A percentile compares a stretch with the other conserved stretches of the same genome.
These are phyloP conservation scores for Sycophila texana DNA, from an alignment of 2,888 invertebrate genomes.

Conservation along the genomic window DNA sequence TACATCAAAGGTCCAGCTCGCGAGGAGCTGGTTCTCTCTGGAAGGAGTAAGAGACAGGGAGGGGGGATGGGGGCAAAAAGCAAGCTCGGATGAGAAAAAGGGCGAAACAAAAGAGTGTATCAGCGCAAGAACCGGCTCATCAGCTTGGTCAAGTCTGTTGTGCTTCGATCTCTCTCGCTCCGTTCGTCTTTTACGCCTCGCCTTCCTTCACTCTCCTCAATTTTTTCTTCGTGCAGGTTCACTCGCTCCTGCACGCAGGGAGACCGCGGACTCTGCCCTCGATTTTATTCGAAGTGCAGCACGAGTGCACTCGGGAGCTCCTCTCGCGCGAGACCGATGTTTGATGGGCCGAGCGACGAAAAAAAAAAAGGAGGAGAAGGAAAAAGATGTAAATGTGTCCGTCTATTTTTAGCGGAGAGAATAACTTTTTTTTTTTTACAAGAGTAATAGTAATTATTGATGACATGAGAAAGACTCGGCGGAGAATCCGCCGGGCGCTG, in stretches of 20 bases:
- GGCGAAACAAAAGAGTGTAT: constrained; percentile 70
- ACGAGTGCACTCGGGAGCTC: constrained; percentile 4
- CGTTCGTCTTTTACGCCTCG: constrained; percentile 26
- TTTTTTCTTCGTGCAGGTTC: constrained; percentile 30
- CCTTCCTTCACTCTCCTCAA: constrained; percentile 34
- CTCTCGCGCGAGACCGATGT: constrained; percentile 28
- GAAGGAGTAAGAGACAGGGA: constrained; percentile 21
- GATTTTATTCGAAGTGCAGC: constrained; percentile 67
- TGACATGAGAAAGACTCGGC: constrained; percentile 29
- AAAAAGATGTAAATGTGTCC: background rate
- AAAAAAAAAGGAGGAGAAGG: background rate
- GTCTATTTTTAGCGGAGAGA: constrained; percentile 41
- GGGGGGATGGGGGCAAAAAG: constrained; percentile 46
- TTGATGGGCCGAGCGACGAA: constrained; percentile 19
- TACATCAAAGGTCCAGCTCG: constrained; percentile 62
- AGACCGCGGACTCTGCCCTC: constrained; percentile 67
- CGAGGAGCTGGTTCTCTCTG: constrained; percentile 58
- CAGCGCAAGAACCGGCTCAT: constrained; percentile 72
- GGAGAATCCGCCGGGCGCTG: background rate
- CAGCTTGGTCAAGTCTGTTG: constrained; percentile 73
- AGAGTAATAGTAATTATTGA: constrained; percentile 42
- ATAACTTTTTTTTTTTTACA: constrained; percentile 22
- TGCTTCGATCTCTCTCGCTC: constrained; percentile 57
- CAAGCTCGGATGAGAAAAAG: constrained; percentile 65
- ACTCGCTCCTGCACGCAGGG: constrained; percentile 28